Conservation (phyloP, 2,113 vertebrate species). For the Pogonocichla stellata region DNA sequence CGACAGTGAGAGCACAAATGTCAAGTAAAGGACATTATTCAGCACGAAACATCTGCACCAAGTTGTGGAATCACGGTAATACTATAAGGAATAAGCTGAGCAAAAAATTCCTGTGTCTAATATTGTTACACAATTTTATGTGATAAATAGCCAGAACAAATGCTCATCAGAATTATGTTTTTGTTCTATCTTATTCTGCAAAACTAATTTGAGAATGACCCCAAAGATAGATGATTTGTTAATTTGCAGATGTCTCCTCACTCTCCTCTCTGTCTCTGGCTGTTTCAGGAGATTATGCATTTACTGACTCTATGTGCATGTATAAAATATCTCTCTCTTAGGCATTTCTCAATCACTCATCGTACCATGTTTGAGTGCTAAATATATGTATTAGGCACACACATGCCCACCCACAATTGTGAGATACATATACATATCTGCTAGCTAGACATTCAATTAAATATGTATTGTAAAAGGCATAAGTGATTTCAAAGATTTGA, state of each 20-base stretch:
- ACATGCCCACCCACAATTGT: constrained; percentile 34
- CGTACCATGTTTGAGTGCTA: neutral
- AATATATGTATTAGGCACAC: neutral
- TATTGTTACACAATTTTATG: constrained; percentile 52
- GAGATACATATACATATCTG: constrained; percentile 61
- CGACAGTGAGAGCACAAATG: neutral
- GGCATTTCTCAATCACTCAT: constrained; percentile 48
- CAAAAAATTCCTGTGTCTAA: constrained; percentile 50
- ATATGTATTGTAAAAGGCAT: constrained; percentile 64
- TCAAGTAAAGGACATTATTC: constrained; percentile 12
- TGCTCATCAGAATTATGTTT: constrained; percentile 66
- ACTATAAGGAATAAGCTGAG: constrained; percentile 21
- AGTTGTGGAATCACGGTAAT: constrained; percentile 46
- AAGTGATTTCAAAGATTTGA: constrained; percentile 59
- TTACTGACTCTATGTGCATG: neutral
- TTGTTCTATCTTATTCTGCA: constrained; percentile 69
- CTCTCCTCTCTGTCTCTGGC: constrained; percentile 12
- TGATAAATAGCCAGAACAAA: constrained; percentile 69
- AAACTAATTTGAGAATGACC: constrained; percentile 67
- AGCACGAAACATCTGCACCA: constrained; percentile 19
- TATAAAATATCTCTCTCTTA: constrained; percentile 8
- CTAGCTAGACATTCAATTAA: constrained; percentile 67
- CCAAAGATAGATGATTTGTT: constrained; percentile 67
- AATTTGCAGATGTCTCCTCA: constrained; percentile 64
- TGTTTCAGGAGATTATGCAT: neutral